Base-by-base conservation (phyloP, 64 coral and sea anemone species). In the Actinia equina region DNA sequence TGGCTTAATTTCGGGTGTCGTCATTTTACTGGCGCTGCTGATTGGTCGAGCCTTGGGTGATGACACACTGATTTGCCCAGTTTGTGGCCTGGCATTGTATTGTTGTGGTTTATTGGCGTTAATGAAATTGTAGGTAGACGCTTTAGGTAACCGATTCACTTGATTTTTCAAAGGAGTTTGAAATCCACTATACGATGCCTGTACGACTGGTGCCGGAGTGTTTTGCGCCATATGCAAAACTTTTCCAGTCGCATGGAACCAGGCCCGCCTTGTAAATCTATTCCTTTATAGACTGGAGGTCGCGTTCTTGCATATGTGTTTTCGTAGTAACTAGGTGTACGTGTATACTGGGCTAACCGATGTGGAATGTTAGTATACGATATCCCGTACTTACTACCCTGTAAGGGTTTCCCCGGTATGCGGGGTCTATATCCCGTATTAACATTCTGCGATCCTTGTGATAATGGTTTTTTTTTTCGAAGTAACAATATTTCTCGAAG, bases 221-320 rank as follows among this genome's bases (percentile, higher is more conserved):
- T 46, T 44, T 49, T 44, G 78, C 7, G 45, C 43, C 78, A 81
- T 81, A 44, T 44, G 22, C 17, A 81, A 52, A n/a, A 81, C 78
- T 19, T 81, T 49, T 44, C 78, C 9, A 44, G 78, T 49, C 78
- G 78, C 78, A 81, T 81, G 17, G 78, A 81, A 11, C 78, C 78
- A 81, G 78, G 78, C 43, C 78, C 78, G 2, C 69, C 69, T 30
- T 5, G 69, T 74, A 74, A 14, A 37, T 74, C 69, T 37, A 74
- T 2, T 74, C 69, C 26, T 26, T 17, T 37, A 30, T 74, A 74
- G 26, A 74, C 23, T 41, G 69, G 19, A 30, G 69, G n/a, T 10
- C 27, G 69, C 69, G 23, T 1, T 37, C 69, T 74, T 74, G 23
- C 7, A 25, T 26, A 74, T 2, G 69, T 41, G 23, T 42, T 74